Percentiles rank a stretch among this genome's conserved stretches.
phyloP scores from a whole-genome alignment of 2,797 vertebrate genomes.

The Tenualosa ilisha region DNA sequence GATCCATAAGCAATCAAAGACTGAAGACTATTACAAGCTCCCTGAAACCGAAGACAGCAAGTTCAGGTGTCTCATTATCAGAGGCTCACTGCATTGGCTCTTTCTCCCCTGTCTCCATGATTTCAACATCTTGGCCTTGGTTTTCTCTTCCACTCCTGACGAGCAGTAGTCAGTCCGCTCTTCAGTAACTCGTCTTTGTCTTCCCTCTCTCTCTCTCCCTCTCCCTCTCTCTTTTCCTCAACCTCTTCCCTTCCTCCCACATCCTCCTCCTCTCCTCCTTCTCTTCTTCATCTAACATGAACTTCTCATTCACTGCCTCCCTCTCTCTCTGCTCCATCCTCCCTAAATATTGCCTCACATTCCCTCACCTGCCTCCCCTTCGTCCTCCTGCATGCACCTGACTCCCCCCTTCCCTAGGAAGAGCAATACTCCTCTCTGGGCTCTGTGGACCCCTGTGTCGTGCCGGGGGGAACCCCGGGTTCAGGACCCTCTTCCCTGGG shows the following conservation, averaged over 20 bases:
- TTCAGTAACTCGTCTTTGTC: slow-evolving; percentile 15
- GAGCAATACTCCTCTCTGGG: slow-evolving; percentile 82
- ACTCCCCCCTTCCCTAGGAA: slow-evolving; percentile 66
- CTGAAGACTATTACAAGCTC: background rate
- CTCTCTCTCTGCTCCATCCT: background rate
- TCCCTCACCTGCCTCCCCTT: background rate
- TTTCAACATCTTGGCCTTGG: background rate
- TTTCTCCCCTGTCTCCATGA: background rate
- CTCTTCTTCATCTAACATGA: too few species aligned
- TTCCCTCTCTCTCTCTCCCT: background rate
- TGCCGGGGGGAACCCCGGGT: slow-evolving; percentile 52
- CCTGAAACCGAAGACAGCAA: background rate
- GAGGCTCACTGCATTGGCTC: background rate
- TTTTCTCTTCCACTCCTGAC: background rate
- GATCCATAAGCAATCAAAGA: background rate
- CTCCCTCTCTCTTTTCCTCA: background rate
- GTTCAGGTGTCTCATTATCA: background rate
- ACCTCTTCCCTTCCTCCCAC: background rate
- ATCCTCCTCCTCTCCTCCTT: background rate
- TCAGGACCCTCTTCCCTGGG: slow-evolving; percentile 62
- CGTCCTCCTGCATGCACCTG: background rate
- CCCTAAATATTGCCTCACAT: background rate
- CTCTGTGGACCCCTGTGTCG: slow-evolving; percentile 81
- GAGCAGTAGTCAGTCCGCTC: background rate
- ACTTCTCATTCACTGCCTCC: background rate